phyloP scores from a whole-genome alignment of 2,113 vertebrate species.

The Seriola dumerili region DNA sequence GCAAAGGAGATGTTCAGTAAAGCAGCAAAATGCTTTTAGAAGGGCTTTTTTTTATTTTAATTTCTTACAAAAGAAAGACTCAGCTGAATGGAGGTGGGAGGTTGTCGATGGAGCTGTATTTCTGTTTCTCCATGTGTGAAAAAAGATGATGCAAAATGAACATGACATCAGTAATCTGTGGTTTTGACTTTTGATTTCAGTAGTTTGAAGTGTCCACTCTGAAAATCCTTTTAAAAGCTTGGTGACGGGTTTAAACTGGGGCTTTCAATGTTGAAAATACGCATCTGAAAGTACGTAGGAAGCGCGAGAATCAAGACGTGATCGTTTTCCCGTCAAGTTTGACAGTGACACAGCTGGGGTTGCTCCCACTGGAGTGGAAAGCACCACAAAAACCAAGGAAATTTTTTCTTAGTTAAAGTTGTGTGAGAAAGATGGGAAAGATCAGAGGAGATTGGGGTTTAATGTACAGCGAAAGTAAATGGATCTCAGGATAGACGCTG shows the following conservation, averaged over 20 bases:
- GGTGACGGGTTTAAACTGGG: neutral
- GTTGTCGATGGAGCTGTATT: constrained; percentile 11
- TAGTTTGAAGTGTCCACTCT: neutral
- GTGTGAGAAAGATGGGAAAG: neutral
- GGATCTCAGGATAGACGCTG: neutral
- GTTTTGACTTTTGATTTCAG: constrained; percentile 52
- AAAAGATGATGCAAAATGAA: constrained; percentile 44
- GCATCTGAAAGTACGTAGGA: neutral
- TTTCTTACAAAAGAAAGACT: neutral
- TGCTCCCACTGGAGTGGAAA: constrained; percentile 31
- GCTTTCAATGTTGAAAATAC: neutral
- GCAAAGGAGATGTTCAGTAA: constrained; percentile 24
- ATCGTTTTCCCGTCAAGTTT: constrained; percentile 26
- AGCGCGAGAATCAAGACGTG: constrained; percentile 1
- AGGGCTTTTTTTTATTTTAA: constrained; percentile 18
- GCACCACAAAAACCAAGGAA: constrained; percentile 14
- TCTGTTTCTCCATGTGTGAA: constrained; percentile 34
- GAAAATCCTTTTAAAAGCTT: neutral
- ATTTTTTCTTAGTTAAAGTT: neutral
- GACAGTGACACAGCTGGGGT: neutral
- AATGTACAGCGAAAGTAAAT: neutral
- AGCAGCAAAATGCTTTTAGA: constrained; percentile 37
- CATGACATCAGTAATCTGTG: constrained; percentile 28
- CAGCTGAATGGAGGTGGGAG: neutral
- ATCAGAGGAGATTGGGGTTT: neutral